Evolutionary conservation across 1,140 invertebrate genomes (phyloP).

Genomic region (Dendrolimus punctatus): DNA sequence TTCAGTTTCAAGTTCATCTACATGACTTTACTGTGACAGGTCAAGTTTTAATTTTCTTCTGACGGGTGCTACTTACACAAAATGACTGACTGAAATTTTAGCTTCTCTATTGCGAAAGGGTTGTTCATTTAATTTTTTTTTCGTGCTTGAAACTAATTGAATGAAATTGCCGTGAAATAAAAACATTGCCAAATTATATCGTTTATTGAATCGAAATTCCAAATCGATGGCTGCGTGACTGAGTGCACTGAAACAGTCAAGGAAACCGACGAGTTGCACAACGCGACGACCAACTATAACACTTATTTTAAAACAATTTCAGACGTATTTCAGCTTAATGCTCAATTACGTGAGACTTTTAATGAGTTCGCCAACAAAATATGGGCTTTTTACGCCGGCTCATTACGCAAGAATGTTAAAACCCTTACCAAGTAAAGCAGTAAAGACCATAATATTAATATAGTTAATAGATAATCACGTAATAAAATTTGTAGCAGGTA

Average conservation of each 20-base stretch:
- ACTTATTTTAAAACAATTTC: constrained; percentile 4
- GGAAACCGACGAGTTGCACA: constrained; percentile 14
- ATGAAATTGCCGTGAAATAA: constrained; percentile 33
- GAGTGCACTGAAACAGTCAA: constrained; percentile 28
- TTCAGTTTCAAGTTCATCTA: not conserved
- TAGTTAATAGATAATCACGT: not conserved
- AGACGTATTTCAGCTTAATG: constrained; percentile 3
- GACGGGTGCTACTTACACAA: no score
- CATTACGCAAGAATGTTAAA: no score
- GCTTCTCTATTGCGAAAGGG: constrained; percentile 12
- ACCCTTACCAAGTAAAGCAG: no score
- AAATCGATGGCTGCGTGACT: constrained; percentile 37
- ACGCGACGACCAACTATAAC: constrained; percentile 6
- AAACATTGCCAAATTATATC: constrained; percentile 35
- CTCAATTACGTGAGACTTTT: not conserved
- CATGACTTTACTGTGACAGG: no score
- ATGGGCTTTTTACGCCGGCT: not conserved
- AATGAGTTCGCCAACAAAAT: not conserved
- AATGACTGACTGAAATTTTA: not conserved
- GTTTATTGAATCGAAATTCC: constrained; percentile 25
- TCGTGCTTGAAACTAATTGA: constrained; percentile 36
- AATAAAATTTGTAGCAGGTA: not conserved
- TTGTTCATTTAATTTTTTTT: constrained; percentile 13
- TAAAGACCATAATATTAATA: not conserved
- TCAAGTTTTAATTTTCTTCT: no score